A percentile compares a stretch with the other conserved stretches of the same genome.
Evolutionary conservation across 2,797 vertebrate species (phyloP).

Genomic region (Malurus splendens): DNA sequence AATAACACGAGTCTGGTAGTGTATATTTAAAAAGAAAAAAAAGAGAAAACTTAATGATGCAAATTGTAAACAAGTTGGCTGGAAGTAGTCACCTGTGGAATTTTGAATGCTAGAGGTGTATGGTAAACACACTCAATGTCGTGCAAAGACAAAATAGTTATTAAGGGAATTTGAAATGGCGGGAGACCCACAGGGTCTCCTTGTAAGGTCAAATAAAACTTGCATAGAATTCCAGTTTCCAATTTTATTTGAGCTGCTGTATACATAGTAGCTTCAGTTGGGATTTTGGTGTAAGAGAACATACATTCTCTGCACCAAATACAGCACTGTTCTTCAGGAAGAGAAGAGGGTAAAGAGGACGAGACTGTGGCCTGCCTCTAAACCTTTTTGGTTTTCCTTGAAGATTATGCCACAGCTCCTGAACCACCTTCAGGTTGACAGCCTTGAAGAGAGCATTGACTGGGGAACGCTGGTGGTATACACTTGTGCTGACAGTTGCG

Average conservation of each 20-base stretch:
- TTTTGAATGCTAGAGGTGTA: neutral
- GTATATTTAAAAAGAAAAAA: neutral
- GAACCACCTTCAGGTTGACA: slow-evolving; percentile 87
- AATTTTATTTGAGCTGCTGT: neutral
- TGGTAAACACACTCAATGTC: neutral
- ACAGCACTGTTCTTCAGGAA: neutral
- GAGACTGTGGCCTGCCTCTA: neutral
- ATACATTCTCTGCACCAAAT: neutral
- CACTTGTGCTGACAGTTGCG: slow-evolving; percentile 81
- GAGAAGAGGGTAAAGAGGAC: neutral
- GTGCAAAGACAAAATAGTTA: neutral
- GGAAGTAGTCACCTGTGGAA: neutral
- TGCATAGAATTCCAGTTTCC: neutral
- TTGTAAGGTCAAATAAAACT: neutral
- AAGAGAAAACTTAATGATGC: neutral
- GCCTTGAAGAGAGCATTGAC: slow-evolving; percentile 86
- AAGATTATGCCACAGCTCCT: slow-evolving; percentile 97
- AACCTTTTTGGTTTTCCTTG: neutral
- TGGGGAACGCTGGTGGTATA: slow-evolving; percentile 89
- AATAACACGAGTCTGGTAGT: neutral
- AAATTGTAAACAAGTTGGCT: neutral
- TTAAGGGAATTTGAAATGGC: neutral
- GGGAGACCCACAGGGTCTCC: neutral
- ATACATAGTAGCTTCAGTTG: neutral
- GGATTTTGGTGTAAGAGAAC: neutral